Evolutionary conservation across 2,888 invertebrate species (phyloP).

Genomic region (Parnassius glacialis): DNA sequence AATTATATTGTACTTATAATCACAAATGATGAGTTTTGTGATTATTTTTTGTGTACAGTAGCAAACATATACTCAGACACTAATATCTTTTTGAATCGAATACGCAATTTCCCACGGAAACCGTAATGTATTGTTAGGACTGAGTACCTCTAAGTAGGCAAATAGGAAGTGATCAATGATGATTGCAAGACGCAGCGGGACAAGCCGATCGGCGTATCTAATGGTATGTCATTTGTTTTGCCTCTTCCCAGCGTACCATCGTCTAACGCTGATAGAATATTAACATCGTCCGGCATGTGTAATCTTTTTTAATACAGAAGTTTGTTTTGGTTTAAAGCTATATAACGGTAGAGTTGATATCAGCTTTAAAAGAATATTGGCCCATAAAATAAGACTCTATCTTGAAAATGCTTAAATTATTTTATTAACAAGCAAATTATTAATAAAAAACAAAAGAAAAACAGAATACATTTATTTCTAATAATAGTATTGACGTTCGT

Average conservation of each 20-base stretch:
- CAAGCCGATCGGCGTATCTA: constrained; percentile 54
- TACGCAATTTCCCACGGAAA: constrained; percentile 64
- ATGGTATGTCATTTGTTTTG: constrained; percentile 56
- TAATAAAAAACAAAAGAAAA: too few species aligned
- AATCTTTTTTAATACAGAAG: background rate
- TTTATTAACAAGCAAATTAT: too few species aligned
- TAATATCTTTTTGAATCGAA: constrained; percentile 31
- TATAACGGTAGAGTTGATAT: too few species aligned
- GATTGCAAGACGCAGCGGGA: constrained; percentile 45
- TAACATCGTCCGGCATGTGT: constrained; percentile 2
- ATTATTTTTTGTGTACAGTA: background rate
- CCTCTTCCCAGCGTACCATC: constrained; percentile 23
- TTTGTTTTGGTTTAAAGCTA: background rate
- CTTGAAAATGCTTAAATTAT: too few species aligned
- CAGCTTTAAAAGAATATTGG: too few species aligned
- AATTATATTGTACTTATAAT: background rate
- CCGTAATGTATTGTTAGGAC: constrained; percentile 46
- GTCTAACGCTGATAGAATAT: constrained; percentile 18
- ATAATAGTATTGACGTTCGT: too few species aligned
- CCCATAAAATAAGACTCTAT: too few species aligned
- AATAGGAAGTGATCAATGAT: constrained; percentile 65
- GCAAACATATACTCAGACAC: background rate
- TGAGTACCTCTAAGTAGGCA: constrained; percentile 38
- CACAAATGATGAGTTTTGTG: background rate
- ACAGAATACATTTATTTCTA: too few species aligned